Evolutionary conservation across 2,797 vertebrate species (phyloP).

Genomic region (Hafferia zeledoni): DNA sequence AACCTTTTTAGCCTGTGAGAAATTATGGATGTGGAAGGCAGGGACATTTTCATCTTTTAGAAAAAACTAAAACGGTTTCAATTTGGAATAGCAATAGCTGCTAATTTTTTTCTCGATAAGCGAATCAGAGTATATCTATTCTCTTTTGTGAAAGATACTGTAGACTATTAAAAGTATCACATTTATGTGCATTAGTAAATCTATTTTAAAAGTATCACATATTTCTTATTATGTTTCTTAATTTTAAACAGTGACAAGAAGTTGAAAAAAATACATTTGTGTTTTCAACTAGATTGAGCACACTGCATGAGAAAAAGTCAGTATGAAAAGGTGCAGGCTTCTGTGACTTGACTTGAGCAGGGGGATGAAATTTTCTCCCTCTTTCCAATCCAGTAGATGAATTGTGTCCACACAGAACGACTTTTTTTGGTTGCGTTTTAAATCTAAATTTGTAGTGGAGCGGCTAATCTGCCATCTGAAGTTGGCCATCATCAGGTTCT

Average conservation of each 20-base stretch:
- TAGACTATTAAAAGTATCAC: background rate
- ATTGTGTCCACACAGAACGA: background rate
- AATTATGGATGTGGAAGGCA: background rate
- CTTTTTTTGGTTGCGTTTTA: background rate
- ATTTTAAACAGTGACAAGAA: background rate
- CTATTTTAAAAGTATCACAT: background rate
- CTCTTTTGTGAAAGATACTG: background rate
- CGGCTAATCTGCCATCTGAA: background rate
- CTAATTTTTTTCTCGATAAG: background rate
- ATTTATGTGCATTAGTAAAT: background rate
- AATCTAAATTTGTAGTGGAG: background rate
- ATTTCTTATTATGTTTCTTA: background rate
- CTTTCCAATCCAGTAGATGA: background rate
- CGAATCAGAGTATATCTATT: background rate
- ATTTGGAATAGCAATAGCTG: background rate
- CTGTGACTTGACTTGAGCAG: background rate
- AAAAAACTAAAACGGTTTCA: background rate
- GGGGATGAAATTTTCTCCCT: background rate
- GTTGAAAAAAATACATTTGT: background rate
- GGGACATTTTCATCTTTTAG: background rate
- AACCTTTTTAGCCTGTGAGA: background rate
- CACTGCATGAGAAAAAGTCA: background rate
- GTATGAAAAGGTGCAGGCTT: background rate
- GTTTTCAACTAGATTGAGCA: background rate
- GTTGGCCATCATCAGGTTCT: background rate